Percentiles rank a stretch among this genome's conserved stretches.
These are phyloP conservation scores for Drosophila limbata DNA, from an alignment of 2,888 invertebrate species.

Conservation along the genomic window DNA sequence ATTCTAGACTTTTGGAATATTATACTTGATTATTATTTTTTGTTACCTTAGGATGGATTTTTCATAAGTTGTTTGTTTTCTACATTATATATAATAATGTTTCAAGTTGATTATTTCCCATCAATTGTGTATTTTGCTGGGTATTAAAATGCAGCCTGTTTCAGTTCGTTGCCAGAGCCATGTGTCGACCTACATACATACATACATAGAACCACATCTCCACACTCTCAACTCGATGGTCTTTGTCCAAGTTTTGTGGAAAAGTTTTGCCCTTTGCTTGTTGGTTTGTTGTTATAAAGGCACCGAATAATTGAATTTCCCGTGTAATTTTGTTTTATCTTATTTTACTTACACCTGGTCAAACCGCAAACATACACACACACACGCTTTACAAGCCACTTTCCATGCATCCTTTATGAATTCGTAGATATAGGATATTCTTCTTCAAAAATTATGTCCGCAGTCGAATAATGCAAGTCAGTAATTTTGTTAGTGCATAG, in stretches of 20 bases:
- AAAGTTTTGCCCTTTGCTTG: slow-evolving; percentile 54
- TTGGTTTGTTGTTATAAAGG: slow-evolving; percentile 59
- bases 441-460: not conserved
- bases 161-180: slow-evolving; percentile 13
- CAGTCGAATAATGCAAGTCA: slow-evolving; percentile 14
- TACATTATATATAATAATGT: not conserved
- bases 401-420: slow-evolving; percentile 3
- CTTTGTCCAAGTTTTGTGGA: slow-evolving; percentile 29
- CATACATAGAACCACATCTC: not conserved
- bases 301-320: slow-evolving; percentile 71
- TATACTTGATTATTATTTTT: too few relatives aligned
- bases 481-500: slow-evolving; percentile 9
- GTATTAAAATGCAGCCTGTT: slow-evolving; percentile 16
- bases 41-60: too few relatives aligned
- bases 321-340: slow-evolving; percentile 50
- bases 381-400: slow-evolving; percentile 2
- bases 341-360: slow-evolving; percentile 35
- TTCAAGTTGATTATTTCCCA: not conserved
- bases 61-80: too few relatives aligned
- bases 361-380: not conserved
- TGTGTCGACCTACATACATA: slow-evolving; percentile 9
- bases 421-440: not conserved
- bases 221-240: slow-evolving; percentile 7
- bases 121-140: not conserved
- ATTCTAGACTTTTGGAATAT: too few relatives aligned